Percentiles rank a stretch among this genome's conserved stretches.
Conservation (phyloP, 2,113 vertebrate genomes). For the Nothocercus nigrocapillus region DNA sequence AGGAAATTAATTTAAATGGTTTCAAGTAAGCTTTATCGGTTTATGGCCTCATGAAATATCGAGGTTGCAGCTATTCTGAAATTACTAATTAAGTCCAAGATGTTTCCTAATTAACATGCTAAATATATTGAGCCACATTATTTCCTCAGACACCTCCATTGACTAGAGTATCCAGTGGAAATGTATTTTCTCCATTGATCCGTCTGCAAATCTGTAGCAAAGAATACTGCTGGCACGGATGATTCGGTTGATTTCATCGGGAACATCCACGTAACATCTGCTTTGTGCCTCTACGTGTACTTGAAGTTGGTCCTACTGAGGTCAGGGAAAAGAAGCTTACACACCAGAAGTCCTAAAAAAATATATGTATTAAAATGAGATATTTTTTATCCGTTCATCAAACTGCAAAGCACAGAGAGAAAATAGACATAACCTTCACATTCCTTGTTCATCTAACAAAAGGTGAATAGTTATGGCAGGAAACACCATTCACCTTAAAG, state of each 20-base stretch:
- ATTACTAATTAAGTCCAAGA: not conserved
- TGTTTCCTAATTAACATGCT: not conserved
- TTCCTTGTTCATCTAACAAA: not conserved
- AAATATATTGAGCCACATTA: not conserved
- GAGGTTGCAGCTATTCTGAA: not conserved
- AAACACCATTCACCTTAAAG: not conserved
- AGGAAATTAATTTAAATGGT: not conserved
- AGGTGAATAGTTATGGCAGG: not conserved
- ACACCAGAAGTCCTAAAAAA: not conserved
- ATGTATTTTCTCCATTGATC: not conserved
- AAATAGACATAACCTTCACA: not conserved
- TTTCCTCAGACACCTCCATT: not conserved
- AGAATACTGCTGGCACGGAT: not conserved
- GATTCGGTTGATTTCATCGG: not conserved
- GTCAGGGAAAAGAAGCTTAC: rapidly evolving
- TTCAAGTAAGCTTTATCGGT: not conserved
- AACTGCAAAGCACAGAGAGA: not conserved
- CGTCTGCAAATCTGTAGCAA: not conserved
- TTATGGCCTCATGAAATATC: not conserved
- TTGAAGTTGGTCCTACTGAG: not conserved
- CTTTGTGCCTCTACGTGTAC: rapidly evolving
- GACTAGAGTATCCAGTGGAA: not conserved
- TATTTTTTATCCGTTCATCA: not conserved
- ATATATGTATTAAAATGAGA: rapidly evolving
- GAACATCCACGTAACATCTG: not conserved